Evolutionary conservation across 2,888 invertebrate species (phyloP).

Genomic region (Acanthacorydalis orientalis): DNA sequence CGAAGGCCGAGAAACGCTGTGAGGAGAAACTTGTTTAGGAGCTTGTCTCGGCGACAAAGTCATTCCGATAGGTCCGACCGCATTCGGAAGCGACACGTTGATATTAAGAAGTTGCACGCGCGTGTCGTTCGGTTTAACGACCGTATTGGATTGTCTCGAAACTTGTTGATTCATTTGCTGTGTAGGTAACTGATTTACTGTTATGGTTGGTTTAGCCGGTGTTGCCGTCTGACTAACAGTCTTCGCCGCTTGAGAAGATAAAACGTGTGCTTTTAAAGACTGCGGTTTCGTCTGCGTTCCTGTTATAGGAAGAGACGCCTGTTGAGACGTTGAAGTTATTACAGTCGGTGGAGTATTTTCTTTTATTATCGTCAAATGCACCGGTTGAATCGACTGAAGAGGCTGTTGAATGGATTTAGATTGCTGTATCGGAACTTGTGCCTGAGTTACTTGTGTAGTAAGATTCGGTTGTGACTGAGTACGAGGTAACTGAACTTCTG

Average conservation of each 20-base stretch:
- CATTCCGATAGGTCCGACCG: slow-evolving; percentile 13
- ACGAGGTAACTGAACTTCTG: slow-evolving; percentile 8
- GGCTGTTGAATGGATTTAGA: slow-evolving; percentile 5
- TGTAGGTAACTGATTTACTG: slow-evolving; percentile 1
- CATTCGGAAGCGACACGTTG: slow-evolving; percentile 19
- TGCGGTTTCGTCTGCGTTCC: slow-evolving; percentile 29
- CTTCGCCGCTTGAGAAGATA: slow-evolving; percentile 31
- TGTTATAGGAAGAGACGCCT: slow-evolving; percentile 4
- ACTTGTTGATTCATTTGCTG: neutral
- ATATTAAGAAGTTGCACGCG: slow-evolving; percentile 12
- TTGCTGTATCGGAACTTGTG: neutral
- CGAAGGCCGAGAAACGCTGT: neutral
- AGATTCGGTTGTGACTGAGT: slow-evolving; percentile 8
- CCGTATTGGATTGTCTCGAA: neutral
- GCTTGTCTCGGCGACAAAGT: slow-evolving; percentile 19
- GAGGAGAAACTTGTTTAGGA: neutral
- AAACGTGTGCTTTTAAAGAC: slow-evolving; percentile 43
- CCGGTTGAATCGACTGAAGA: slow-evolving; percentile 1
- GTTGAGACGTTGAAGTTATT: slow-evolving; percentile 6
- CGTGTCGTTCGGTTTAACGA: slow-evolving; percentile 4
- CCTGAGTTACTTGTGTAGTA: neutral
- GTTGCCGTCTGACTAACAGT: slow-evolving; percentile 7
- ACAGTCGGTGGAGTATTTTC: neutral
- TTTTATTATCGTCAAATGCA: slow-evolving; percentile 6
- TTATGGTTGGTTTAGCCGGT: slow-evolving; percentile 5